Evolutionary conservation across 2,797 vertebrate species (phyloP).

Genomic region (Tolypeutes matacus): DNA sequence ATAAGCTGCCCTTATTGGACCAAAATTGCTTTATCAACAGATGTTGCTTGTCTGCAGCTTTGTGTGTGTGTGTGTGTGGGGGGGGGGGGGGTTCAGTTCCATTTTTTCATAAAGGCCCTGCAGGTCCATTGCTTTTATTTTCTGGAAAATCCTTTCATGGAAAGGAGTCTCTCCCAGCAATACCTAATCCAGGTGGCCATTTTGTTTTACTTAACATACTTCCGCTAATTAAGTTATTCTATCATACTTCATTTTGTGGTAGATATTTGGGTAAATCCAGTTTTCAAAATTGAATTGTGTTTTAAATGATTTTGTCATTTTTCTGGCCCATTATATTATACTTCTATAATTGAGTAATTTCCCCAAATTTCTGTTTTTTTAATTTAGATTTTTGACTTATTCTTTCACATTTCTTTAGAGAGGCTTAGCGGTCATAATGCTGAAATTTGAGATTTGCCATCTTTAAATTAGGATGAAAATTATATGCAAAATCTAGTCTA

Average conservation of each 20-base stretch:
- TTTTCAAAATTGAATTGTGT: not conserved
- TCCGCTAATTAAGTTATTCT: not conserved
- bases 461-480: too few species aligned
- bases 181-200: too few species aligned
- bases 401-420: not conserved
- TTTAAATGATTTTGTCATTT: not conserved
- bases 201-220: not conserved
- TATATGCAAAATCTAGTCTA: not conserved
- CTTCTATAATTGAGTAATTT: not conserved
- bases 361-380: not conserved
- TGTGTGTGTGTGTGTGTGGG: too few species aligned
- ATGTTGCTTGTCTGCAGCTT: too few species aligned
- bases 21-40: too few species aligned
- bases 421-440: not conserved
- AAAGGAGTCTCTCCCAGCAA: too few species aligned
- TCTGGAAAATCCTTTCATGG: too few species aligned
- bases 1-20: too few species aligned
- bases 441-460: not conserved
- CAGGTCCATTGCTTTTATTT: too few species aligned
- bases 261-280: not conserved
- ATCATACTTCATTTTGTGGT: not conserved
- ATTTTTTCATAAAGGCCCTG: too few species aligned
- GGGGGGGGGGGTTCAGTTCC: too few species aligned
- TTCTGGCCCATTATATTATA: not conserved
- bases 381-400: not conserved